Base-by-base conservation (phyloP, 2,888 invertebrate genomes). In the Pecten maximus region DNA sequence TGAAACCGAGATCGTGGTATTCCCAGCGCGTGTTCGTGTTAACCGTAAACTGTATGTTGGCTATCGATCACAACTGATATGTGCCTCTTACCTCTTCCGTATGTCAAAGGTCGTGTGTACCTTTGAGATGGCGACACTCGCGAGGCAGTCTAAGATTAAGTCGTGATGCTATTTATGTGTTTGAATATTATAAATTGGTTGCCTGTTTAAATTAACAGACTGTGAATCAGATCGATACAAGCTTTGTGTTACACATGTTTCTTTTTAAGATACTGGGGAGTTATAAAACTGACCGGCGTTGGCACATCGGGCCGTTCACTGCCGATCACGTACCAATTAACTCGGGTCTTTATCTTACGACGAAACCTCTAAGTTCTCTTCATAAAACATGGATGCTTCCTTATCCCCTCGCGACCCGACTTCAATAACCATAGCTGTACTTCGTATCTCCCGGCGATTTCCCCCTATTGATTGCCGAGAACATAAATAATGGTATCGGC, bases 341-440 rank as follows among this genome's bases (percentile, higher is more conserved):
- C 74, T 74, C 15, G 0, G n/a, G 74, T 74, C 35, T 74, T 74
- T 74, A 74, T 74, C 74, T 28, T 15, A 74, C 74, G 28, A 74
- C 74, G 28, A 10, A 74, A 28, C 74, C 74, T 6, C 35, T 28
- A 2, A 8, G 35, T 74, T 74, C 74, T 74, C 74, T 74, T 74
- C 74, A 74, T 74, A 74, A 74, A 74, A 74, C 74, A 74, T 74
- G 74, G 35, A 74, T 74, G 74, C 15, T 74, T 74, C 28, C 35
- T 74, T 74, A 74, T 74, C 74, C 74, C 74, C 35, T 35, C 28
- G 74, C 54, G 74, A 74, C 35, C 35, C 74, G 74, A 35, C 74
- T 74, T 74, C 74, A 28, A 74, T 74, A 74, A 74, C 74, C 35
- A 2, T 19, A 74, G 10, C 23, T 35, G 8, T 28, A 6, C 23